Percentiles rank a stretch among this genome's conserved stretches.
phyloP scores from a whole-genome alignment of 37 sponge, comb jelly and placozoan genomes.

The Amphimedon queenslandica region DNA sequence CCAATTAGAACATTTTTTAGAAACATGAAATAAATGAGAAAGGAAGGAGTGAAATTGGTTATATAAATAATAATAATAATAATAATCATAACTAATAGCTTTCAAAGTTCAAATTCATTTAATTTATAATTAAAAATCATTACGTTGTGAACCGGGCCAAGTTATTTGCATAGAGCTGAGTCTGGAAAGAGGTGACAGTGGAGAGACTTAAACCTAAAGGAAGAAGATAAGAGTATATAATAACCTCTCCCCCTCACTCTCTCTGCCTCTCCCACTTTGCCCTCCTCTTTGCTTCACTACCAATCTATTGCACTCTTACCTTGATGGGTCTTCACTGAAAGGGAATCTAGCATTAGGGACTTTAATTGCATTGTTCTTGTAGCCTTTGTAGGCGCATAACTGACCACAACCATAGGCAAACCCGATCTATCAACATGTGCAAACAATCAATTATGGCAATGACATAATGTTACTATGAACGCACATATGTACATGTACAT shows the following conservation, averaged over 20 bases:
- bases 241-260: too few species aligned
- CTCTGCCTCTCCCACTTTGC: too few species aligned
- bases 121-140: background rate
- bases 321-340: background rate
- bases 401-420: background rate
- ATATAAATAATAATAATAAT: background rate
- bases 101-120: background rate
- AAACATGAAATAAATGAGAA: too few species aligned
- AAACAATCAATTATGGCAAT: too few species aligned
- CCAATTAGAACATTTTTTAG: too few species aligned
- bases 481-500: conserved; percentile 3
- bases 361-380: background rate
- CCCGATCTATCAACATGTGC: background rate
- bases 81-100: background rate
- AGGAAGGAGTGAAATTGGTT: background rate
- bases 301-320: background rate
- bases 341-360: background rate
- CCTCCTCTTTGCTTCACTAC: too few species aligned
- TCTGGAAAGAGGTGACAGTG: background rate
- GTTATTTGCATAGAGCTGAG: background rate
- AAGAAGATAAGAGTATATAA: too few species aligned
- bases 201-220: background rate
- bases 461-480: too few species aligned
- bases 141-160: background rate
- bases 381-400: background rate